A percentile compares a stretch with the other conserved stretches of the same genome.
These are phyloP conservation scores for Buathra laborator DNA, from an alignment of 2,888 invertebrate genomes.

Conservation along the genomic window DNA sequence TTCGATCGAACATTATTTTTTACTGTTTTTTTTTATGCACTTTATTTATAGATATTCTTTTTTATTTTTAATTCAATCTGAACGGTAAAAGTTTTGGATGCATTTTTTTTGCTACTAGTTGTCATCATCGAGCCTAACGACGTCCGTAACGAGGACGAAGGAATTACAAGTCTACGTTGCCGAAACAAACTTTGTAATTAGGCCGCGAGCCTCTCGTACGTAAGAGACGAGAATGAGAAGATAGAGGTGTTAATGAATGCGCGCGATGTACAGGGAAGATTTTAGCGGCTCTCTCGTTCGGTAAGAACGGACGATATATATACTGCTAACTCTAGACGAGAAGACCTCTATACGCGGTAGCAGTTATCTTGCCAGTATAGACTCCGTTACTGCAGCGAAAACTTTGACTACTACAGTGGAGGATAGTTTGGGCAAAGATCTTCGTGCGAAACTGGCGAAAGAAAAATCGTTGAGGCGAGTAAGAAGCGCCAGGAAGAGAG, in stretches of 20 bases:
- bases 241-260: conserved; percentile 52
- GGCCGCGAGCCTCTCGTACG: conserved; percentile 39
- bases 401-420: conserved; percentile 42
- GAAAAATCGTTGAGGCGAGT: conserved; percentile 49
- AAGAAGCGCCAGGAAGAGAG: conserved; percentile 12
- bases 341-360: neutral
- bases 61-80: neutral
- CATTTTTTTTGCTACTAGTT: neutral
- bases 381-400: conserved; percentile 29
- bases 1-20: neutral
- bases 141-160: neutral
- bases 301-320: conserved; percentile 10
- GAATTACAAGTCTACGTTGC: neutral
- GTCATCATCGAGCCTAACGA: neutral
- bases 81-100: no score
- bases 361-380: conserved; percentile 1
- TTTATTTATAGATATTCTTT: conserved; percentile 5
- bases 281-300: conserved; percentile 26
- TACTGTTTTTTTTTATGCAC: neutral
- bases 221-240: conserved; percentile 19
- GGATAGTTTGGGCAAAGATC: conserved; percentile 52
- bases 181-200: conserved; percentile 57
- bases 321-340: neutral
- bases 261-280: conserved; percentile 38
- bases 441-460: conserved; percentile 48